These are phyloP conservation scores for Capreolus pygargus DNA, from an alignment of 2,113 vertebrate genomes.

Conservation along the genomic window DNA sequence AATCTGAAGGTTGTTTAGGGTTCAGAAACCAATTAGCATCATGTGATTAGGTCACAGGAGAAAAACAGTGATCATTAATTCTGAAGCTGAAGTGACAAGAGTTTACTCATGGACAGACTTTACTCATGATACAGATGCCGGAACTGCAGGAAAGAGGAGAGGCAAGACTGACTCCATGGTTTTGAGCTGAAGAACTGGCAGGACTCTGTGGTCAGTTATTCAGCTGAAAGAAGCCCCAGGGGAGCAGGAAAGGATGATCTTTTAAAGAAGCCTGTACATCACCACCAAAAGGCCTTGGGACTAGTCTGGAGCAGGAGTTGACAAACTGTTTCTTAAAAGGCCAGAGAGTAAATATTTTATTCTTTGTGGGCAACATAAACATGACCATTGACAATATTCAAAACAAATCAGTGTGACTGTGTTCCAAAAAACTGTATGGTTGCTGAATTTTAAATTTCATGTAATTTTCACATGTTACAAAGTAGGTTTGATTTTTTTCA, in stretches of 20 bases:
- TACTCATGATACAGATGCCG: accelerated
- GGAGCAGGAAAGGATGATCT: background rate
- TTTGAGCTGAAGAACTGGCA: background rate
- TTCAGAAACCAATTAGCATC: background rate
- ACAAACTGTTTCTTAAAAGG: background rate
- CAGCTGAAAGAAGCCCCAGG: background rate
- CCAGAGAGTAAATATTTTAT: background rate
- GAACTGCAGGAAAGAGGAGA: background rate
- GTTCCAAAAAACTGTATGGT: background rate
- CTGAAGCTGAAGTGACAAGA: background rate
- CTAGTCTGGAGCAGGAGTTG: background rate
- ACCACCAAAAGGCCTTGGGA: background rate
- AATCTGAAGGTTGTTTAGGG: background rate
- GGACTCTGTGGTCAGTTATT: background rate
- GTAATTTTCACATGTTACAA: background rate
- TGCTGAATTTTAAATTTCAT: background rate
- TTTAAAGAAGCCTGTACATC: background rate
- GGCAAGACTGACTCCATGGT: background rate
- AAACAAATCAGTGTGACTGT: background rate
- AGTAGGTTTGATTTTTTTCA: background rate
- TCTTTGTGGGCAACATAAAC: background rate
- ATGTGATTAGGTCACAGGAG: background rate
- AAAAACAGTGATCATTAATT: background rate
- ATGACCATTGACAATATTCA: too few species aligned
- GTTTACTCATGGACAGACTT: background rate